These are phyloP conservation scores for Brachionus sp. DNA, from an alignment of 1,140 invertebrate genomes.

Conservation along the genomic window DNA sequence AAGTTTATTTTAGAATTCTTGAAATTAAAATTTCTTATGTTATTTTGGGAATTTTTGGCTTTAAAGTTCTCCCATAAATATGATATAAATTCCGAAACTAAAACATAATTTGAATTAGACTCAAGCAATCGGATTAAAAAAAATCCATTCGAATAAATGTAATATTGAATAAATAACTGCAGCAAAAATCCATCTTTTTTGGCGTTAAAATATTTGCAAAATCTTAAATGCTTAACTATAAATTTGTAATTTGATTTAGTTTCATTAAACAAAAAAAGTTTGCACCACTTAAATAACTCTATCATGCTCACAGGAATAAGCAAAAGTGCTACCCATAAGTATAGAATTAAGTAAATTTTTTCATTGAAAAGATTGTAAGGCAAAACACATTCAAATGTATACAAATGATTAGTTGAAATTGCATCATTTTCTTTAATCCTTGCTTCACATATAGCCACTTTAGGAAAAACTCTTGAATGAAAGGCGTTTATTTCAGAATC, in stretches of 20 bases:
- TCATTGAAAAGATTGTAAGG: conserved; percentile 18
- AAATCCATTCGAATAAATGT: not conserved
- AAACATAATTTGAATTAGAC: not conserved
- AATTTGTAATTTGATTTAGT: not conserved
- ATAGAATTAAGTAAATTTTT: conserved; percentile 16
- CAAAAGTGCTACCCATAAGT: conserved; percentile 50
- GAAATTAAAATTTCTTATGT: not conserved
- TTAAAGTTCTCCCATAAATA: conserved; percentile 8
- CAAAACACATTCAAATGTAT: conserved; percentile 26
- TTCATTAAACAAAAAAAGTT: not conserved
- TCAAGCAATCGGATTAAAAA: not conserved
- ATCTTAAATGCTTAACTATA: not conserved
- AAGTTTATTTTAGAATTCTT: not conserved
- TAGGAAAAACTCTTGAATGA: conserved; percentile 4
- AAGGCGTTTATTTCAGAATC: not conserved
- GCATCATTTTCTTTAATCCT: not conserved
- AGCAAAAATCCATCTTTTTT: not conserved
- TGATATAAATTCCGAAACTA: not conserved
- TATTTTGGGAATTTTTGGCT: not conserved
- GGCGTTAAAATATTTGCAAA: not conserved
- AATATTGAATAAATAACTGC: not conserved
- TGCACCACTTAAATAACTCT: not conserved
- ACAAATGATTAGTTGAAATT: not conserved
- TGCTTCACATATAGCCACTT: not conserved
- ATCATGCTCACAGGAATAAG: conserved; percentile 46